Percentiles rank a stretch among this genome's conserved stretches.
Conservation (phyloP, 1,140 invertebrate genomes). For the Brachionus koreanus region DNA sequence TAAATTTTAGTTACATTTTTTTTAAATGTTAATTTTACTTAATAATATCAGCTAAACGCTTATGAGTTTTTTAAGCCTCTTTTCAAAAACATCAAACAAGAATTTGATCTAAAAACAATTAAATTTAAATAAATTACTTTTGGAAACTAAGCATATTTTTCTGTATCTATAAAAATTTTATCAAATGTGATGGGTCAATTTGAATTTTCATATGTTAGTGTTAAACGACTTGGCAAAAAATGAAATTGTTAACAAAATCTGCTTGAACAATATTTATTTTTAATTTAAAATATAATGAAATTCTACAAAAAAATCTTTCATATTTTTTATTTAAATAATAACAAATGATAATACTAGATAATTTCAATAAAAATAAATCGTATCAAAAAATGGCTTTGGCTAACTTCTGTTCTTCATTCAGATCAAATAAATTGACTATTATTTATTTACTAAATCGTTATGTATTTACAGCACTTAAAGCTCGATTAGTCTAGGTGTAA, state of each 20-base stretch:
- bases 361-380: not conserved
- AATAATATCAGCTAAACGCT: too few species aligned
- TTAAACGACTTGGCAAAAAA: too few species aligned
- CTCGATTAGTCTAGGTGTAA: constrained; percentile 8
- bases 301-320: not conserved
- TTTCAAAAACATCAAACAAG: too few species aligned
- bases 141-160: too few species aligned
- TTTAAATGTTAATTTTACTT: too few species aligned
- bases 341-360: not conserved
- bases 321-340: not conserved
- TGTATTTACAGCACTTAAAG: not conserved
- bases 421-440: not conserved
- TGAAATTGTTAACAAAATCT: not conserved
- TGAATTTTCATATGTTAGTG: too few species aligned
- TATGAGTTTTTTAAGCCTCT: too few species aligned
- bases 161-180: too few species aligned
- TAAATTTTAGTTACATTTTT: too few species aligned
- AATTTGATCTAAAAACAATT: too few species aligned
- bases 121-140: too few species aligned
- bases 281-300: not conserved
- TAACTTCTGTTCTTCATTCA: not conserved
- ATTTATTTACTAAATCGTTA: not conserved
- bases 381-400: not conserved
- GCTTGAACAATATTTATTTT: not conserved
- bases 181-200: too few species aligned